A percentile compares a stretch with the other conserved stretches of the same genome.
These are phyloP conservation scores for Neolamprologus sp. DNA, from an alignment of 2,113 vertebrate genomes.

Conservation along the genomic window DNA sequence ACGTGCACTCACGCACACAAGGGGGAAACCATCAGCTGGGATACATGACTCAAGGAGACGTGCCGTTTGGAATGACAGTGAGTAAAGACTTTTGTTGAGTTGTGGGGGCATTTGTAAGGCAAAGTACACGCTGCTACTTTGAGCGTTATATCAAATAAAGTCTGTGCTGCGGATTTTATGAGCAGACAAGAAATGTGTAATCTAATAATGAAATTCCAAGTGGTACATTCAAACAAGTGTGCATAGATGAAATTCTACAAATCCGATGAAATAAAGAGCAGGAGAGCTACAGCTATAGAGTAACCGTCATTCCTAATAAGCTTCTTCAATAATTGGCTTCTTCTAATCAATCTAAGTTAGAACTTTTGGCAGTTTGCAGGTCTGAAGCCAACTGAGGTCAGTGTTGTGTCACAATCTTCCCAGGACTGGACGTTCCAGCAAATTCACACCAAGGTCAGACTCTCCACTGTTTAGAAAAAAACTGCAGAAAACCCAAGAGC, in stretches of 20 bases:
- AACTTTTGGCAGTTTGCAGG: background rate
- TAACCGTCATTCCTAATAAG: background rate
- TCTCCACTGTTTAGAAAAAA: background rate
- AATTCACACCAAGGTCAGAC: background rate
- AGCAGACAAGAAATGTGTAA: background rate
- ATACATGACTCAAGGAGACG: background rate
- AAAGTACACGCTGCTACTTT: background rate
- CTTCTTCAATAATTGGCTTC: background rate
- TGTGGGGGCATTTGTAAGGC: background rate
- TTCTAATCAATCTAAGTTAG: background rate
- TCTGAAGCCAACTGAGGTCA: background rate
- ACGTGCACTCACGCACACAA: background rate
- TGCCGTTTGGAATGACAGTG: background rate
- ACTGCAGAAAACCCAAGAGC: background rate
- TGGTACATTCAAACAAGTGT: background rate
- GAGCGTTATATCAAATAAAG: background rate
- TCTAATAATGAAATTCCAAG: background rate
- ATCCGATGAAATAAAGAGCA: background rate
- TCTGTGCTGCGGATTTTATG: background rate
- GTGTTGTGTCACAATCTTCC: background rate
- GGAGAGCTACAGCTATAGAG: constrained; percentile 11
- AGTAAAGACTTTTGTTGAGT: background rate
- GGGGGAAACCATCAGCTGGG: background rate
- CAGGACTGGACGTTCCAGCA: background rate
- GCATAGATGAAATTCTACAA: constrained; percentile 13